Conservation (phyloP, 2,888 invertebrate species). For the Lagria hirta region DNA sequence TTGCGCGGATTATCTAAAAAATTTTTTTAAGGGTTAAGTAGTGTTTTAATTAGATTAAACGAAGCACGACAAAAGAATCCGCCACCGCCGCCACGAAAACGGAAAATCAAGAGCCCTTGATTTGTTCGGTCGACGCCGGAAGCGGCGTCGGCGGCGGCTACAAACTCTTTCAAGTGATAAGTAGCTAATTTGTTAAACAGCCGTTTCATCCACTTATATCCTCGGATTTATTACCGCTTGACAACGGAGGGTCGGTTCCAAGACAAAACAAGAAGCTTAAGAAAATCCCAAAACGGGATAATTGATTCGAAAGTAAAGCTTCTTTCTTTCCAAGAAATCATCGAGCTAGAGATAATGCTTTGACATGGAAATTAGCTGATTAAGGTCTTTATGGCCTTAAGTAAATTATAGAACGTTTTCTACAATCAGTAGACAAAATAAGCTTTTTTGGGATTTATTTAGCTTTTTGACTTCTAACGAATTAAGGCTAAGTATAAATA, state of each 20-base stretch:
- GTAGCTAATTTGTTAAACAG: conserved; percentile 53
- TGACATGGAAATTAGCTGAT: too few species aligned
- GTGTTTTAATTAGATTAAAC: conserved; percentile 52
- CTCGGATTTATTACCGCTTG: conserved; percentile 46
- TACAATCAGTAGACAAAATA: too few species aligned
- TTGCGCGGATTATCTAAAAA: too few species aligned
- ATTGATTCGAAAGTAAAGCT: conserved; percentile 20
- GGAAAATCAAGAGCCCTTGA: conserved; percentile 41
- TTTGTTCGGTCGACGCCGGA: conserved; percentile 38
- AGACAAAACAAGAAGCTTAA: conserved; percentile 26
- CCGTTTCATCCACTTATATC: conserved; percentile 51
- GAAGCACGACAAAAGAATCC: conserved; percentile 46
- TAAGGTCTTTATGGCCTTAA: too few species aligned
- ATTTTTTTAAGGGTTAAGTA: too few species aligned
- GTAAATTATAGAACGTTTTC: too few species aligned
- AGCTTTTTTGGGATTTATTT: too few species aligned
- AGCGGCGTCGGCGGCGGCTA: conserved; percentile 28
- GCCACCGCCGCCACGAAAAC: conserved; percentile 44
- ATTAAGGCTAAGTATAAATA: too few species aligned
- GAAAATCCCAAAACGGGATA: conserved; percentile 17
- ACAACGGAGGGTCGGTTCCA: conserved; percentile 13
- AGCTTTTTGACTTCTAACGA: too few species aligned
- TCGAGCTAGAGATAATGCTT: too few species aligned
- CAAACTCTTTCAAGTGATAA: conserved; percentile 52
- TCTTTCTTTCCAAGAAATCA: too few species aligned